phyloP scores from a whole-genome alignment of 1,140 invertebrate species.

The Aphis gossypii region DNA sequence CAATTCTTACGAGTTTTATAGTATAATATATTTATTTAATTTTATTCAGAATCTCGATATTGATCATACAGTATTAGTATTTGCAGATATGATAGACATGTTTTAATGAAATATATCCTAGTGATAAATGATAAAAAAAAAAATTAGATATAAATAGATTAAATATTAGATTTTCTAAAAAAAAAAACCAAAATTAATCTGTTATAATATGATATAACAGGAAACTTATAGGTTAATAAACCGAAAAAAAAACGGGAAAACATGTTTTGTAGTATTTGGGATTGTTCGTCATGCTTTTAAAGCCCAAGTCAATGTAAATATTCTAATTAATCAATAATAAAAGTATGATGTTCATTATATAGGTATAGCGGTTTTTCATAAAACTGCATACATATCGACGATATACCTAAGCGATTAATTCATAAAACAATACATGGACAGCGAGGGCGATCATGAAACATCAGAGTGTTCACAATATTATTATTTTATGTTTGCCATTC shows the following conservation, averaged over 20 bases:
- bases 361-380: too few species aligned
- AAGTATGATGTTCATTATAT: too few species aligned
- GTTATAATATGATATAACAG: neutral
- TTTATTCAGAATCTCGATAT: neutral
- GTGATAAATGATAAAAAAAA: neutral
- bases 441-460: neutral
- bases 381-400: too few species aligned
- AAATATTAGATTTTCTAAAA: neutral
- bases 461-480: neutral
- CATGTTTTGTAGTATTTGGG: too few species aligned
- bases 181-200: neutral
- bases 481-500: too few species aligned
- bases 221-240: neutral
- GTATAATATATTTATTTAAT: neutral
- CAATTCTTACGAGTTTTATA: neutral
- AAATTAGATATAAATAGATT: neutral
- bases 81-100: neutral
- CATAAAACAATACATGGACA: neutral
- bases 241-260: neutral
- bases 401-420: neutral
- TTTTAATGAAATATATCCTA: neutral
- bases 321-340: too few species aligned
- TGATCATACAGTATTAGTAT: neutral
- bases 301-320: too few species aligned
- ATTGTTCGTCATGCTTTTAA: too few species aligned